Evolutionary conservation across 2,113 vertebrate genomes (phyloP).

Genomic region (Laticauda colubrina): DNA sequence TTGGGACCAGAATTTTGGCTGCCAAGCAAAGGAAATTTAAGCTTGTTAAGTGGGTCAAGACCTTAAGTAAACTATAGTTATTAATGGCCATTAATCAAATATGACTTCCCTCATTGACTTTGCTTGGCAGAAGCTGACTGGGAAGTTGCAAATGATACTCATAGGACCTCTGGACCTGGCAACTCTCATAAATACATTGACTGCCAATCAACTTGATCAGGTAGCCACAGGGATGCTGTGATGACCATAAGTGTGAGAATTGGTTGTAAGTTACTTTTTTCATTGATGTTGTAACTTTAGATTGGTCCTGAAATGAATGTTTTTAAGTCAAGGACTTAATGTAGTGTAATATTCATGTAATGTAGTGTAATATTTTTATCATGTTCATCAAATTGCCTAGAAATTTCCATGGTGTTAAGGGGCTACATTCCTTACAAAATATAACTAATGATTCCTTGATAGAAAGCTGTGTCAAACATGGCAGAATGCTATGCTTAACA

Average conservation of each 20-base stretch:
- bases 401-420: slow-evolving; percentile 13
- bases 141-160: neutral
- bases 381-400: neutral
- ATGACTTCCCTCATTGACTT: no score
- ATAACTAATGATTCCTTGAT: neutral
- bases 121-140: neutral
- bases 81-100: no score
- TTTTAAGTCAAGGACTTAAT: neutral
- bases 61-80: no score
- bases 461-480: neutral
- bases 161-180: neutral
- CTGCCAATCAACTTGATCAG: neutral
- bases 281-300: neutral
- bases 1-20: neutral
- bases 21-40: neutral
- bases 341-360: neutral
- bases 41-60: neutral
- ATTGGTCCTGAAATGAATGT: neutral
- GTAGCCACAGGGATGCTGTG: neutral
- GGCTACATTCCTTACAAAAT: slow-evolving; percentile 4
- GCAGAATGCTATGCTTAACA: neutral
- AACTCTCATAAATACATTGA: neutral
- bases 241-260: neutral
- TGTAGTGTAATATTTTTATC: neutral
- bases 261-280: neutral